phyloP scores from a whole-genome alignment of 1,140 invertebrate species.

The Lanistes nyassanus region DNA sequence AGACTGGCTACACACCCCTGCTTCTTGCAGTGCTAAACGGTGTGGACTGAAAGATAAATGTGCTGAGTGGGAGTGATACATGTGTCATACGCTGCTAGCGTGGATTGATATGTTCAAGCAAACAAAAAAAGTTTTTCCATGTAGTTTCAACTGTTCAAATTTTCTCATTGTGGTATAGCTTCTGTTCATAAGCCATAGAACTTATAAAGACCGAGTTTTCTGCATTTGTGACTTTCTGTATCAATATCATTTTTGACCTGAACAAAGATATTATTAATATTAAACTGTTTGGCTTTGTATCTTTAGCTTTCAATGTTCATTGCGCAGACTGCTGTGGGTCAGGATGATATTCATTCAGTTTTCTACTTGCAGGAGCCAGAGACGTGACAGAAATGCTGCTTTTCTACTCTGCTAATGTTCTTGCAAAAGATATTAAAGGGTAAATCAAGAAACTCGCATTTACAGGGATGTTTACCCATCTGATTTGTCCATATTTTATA shows the following conservation, averaged over 20 bases:
- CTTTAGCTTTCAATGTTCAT: neutral
- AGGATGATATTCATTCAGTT: too few relatives aligned
- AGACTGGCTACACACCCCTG: constrained; percentile 54
- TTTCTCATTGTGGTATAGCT: too few relatives aligned
- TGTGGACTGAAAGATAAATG: constrained; percentile 20
- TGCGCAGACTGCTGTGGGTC: too few relatives aligned
- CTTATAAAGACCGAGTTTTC: too few relatives aligned
- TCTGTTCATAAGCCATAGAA: too few relatives aligned
- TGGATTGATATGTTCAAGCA: too few relatives aligned
- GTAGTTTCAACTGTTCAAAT: neutral
- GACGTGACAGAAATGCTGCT: constrained; percentile 47
- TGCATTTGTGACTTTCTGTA: too few relatives aligned
- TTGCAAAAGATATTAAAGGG: constrained; percentile 53
- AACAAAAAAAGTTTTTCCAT: neutral
- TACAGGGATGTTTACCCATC: constrained; percentile 7
- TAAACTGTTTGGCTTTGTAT: neutral
- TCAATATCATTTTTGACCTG: neutral
- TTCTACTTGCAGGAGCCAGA: constrained; percentile 45
- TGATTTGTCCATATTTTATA: constrained; percentile 1
- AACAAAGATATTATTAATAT: neutral
- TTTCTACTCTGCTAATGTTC: constrained; percentile 50
- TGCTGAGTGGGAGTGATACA: too few relatives aligned
- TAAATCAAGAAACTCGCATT: constrained; percentile 24
- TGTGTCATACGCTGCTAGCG: too few relatives aligned
- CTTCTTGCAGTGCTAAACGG: constrained; percentile 54